Evolutionary conservation across 2,113 vertebrate species (phyloP).

Genomic region (Orcinus orca): DNA sequence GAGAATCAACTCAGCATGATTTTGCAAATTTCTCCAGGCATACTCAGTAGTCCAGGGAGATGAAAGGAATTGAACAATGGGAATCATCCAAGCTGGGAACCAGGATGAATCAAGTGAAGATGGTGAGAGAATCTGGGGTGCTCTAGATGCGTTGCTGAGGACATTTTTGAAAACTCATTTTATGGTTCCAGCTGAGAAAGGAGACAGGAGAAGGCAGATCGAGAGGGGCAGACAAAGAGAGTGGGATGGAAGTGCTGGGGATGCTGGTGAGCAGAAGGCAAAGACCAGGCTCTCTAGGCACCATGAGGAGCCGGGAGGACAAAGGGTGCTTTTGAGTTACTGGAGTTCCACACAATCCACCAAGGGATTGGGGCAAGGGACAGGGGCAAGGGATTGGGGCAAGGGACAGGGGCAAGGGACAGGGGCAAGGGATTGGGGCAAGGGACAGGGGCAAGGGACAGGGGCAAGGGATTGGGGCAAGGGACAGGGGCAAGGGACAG

Average conservation of each 20-base stretch:
- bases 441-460: no score
- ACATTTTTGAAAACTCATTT: neutral
- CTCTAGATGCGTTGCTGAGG: neutral
- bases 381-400: no score
- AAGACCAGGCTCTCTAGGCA: neutral
- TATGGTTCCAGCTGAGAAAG: neutral
- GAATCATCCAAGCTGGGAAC: neutral
- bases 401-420: neutral
- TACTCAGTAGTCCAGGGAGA: neutral
- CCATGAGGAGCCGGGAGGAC: neutral
- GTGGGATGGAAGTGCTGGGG: no score
- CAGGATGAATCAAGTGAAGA: neutral
- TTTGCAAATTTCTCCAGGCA: neutral
- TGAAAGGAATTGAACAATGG: neutral
- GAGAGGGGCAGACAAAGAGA: neutral
- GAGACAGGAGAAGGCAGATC: neutral
- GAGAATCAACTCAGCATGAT: neutral
- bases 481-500: neutral
- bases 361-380: no score
- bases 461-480: no score
- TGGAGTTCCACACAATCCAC: neutral
- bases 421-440: neutral
- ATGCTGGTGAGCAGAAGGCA: neutral
- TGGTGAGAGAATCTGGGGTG: neutral
- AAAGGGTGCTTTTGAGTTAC: neutral